Base-by-base conservation (phyloP, 1,140 invertebrate species). In the Acromyrmex charruanus region DNA sequence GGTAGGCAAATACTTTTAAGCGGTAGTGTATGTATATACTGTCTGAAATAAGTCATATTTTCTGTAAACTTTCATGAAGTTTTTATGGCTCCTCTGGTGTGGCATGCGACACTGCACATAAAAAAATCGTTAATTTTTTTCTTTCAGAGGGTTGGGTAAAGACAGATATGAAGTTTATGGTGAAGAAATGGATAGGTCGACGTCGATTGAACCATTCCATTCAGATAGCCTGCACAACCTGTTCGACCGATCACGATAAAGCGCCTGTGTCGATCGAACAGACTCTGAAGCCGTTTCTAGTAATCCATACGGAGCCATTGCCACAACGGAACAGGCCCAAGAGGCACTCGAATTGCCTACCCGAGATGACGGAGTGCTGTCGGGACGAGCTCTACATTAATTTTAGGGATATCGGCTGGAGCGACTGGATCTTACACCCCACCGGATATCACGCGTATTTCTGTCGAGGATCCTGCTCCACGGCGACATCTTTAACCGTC, bases 341-440 rank as follows among this genome's bases (percentile, higher is more conserved):
- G 74, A 94, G 97, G 16, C 96, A 97, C 65, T 94, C 97, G 3
- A 97, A 98, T 90, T 98, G 98, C 91, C 94, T 95, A 0, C 96
- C 96, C 10, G 97, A 96, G 18, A 96, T 97, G 89, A 97, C 96
- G 59, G 97, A 98, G 89, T 99, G 98, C 93, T 99, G 98, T 91
- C 95, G 98, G 44, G 98, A 98, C 92, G 97, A 97, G 16, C 95
- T 98, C 0, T 97, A 97, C 90, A 97, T 99, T 18, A 97, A 97
- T 85, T 98, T 99, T 92, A 96, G 96, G 31, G 97, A 98, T 39
- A 97, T 99, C 59, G 98, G 98, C 61, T 99, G 98, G 98, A 97
- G 97, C 88, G 97, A 98, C 93, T 98, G 98, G 97, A 98, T 99
- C 74, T 96, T 98, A 25, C 96, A 97, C 66, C 98, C 98, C 0